Percentiles rank a stretch among this genome's conserved stretches.
These are phyloP conservation scores for Aleiodes leptofemur DNA, from an alignment of 2,888 invertebrate species.

Conservation along the genomic window DNA sequence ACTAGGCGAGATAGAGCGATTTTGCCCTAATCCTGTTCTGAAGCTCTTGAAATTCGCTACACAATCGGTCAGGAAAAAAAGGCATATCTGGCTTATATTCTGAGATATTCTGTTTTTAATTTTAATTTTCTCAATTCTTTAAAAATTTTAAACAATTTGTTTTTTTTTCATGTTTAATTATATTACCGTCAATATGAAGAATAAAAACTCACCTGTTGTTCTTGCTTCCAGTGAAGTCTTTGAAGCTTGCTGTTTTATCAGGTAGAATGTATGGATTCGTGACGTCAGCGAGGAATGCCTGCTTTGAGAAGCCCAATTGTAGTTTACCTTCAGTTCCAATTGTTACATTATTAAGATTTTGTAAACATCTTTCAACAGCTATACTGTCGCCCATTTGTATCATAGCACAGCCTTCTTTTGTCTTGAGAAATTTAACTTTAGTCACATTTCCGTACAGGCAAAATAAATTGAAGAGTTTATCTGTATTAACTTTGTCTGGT, in stretches of 20 bases:
- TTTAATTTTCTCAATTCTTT: no score
- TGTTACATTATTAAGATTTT: constrained; percentile 94
- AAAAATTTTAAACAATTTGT: no score
- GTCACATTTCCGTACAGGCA: constrained; percentile 99
- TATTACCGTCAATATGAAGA: neutral
- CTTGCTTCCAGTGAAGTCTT: constrained; percentile 96
- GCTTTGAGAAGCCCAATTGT: constrained; percentile 91
- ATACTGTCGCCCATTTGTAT: constrained; percentile 98
- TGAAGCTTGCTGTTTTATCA: constrained; percentile 97
- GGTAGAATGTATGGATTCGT: constrained; percentile 96
- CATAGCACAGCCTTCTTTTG: constrained; percentile 99
- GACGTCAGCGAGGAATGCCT: constrained; percentile 95
- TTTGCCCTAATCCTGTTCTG: no score
- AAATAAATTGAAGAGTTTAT: constrained; percentile 97
- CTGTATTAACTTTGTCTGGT: constrained; percentile 94
- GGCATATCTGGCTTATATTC: no score
- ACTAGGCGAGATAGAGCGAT: no score
- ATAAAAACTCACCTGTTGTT: constrained; percentile 82
- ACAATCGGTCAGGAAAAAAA: no score
- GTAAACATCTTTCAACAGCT: constrained; percentile 95
- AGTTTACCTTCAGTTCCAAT: constrained; percentile 86
- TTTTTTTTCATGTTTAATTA: neutral
- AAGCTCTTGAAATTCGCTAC: no score
- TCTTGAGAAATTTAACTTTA: constrained; percentile 98
- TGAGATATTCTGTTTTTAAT: no score